Evolutionary conservation across 2,113 vertebrate genomes (phyloP).

Genomic region (Talpa occidentalis): DNA sequence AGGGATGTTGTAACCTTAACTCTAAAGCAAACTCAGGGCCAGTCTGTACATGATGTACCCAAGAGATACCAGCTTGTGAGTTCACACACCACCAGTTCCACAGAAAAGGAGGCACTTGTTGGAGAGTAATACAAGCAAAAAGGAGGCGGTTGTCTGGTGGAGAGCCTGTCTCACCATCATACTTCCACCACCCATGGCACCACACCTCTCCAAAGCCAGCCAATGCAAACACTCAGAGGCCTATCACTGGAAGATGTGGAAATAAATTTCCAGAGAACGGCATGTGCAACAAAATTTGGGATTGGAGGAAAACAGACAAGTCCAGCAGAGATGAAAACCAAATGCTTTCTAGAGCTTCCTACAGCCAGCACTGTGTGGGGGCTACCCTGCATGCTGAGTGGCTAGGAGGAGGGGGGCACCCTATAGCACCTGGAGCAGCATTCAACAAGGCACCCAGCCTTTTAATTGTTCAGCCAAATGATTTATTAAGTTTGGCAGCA

Average conservation of each 20-base stretch:
- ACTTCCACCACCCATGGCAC: neutral
- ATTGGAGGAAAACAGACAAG: neutral
- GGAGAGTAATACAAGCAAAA: neutral
- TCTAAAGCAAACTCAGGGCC: neutral
- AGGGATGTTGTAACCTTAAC: slow-evolving; percentile 16
- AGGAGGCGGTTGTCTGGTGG: neutral
- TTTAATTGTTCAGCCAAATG: slow-evolving; percentile 70
- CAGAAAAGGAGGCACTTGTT: neutral
- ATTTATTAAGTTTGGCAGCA: slow-evolving; percentile 69
- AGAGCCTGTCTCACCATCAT: neutral
- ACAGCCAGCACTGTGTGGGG: neutral
- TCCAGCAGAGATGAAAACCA: slow-evolving; percentile 15
- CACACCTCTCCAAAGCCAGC: neutral
- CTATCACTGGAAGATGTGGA: neutral
- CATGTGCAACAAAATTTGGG: neutral
- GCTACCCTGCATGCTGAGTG: neutral
- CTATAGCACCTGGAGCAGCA: slow-evolving; percentile 43
- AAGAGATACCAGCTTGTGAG: neutral
- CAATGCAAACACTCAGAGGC: neutral
- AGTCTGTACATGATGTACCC: neutral
- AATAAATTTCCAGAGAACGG: neutral
- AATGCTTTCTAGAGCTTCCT: neutral
- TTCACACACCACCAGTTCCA: neutral
- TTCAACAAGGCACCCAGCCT: slow-evolving; percentile 41
- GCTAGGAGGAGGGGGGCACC: neutral